Percentiles rank a stretch among this genome's conserved stretches.
phyloP scores from a whole-genome alignment of 2,797 vertebrate species.

The Microctenopoma lineatum region DNA sequence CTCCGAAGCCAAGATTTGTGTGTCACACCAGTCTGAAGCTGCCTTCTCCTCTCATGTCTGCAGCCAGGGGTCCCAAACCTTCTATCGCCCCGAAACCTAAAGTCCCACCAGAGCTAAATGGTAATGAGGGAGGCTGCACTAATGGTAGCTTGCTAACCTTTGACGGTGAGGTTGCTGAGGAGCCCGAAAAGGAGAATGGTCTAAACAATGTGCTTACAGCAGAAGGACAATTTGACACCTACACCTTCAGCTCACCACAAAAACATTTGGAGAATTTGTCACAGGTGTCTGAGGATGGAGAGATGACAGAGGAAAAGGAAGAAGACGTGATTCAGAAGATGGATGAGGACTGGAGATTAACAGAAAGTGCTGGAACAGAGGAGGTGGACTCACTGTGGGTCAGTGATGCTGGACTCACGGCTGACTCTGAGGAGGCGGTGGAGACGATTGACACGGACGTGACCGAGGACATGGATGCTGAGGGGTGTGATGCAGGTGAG shows the following conservation, averaged over 20 bases:
- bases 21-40: constrained; percentile 82
- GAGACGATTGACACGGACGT: constrained; percentile 70
- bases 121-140: constrained; percentile 77
- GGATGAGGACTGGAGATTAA: constrained; percentile 74
- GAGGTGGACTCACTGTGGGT: constrained; percentile 69
- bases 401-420: constrained; percentile 58
- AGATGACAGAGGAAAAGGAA: constrained; percentile 47
- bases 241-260: constrained; percentile 31
- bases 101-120: constrained; percentile 80
- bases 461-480: constrained; percentile 70
- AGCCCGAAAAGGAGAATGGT: constrained; percentile 67
- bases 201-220: constrained; percentile 24
- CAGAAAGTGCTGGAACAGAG: constrained; percentile 63
- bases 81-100: constrained; percentile 91
- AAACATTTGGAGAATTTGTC: constrained; percentile 39
- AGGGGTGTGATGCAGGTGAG: constrained; percentile 76
- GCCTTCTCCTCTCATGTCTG: constrained; percentile 80
- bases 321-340: constrained; percentile 58
- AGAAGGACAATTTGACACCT: constrained; percentile 33
- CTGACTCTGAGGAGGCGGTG: constrained; percentile 56
- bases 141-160: constrained; percentile 76
- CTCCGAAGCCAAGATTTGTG: constrained; percentile 89
- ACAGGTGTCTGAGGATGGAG: constrained; percentile 20
- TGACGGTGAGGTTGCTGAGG: constrained; percentile 77
- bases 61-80: constrained; percentile 89